Percentiles rank a stretch among this genome's conserved stretches.
These are phyloP conservation scores for Venustoraphidia nigricollis DNA, from an alignment of 2,888 invertebrate genomes.

Conservation along the genomic window DNA sequence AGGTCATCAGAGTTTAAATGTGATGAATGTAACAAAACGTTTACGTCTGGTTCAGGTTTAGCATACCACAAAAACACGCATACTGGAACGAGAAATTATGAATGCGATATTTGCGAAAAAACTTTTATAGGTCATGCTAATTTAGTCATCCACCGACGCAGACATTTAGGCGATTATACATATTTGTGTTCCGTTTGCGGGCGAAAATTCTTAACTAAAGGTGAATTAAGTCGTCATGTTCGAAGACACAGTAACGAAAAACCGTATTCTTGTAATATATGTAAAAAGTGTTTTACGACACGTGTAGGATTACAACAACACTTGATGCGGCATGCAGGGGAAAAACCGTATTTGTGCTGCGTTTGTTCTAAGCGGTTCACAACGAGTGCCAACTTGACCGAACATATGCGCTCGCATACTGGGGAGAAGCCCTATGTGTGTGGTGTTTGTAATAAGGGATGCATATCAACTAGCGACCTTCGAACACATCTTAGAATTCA, in stretches of 20 bases:
- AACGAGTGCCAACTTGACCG: conserved; percentile 9
- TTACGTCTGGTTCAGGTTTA: conserved; percentile 22
- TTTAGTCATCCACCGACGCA: conserved; percentile 37
- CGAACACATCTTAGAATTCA: conserved; percentile 10
- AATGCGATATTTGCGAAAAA: conserved; percentile 42
- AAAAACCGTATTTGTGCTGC: conserved; percentile 9
- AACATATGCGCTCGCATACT: conserved; percentile 10
- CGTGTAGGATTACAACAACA: conserved; percentile 10
- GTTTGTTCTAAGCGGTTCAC: conserved; percentile 10
- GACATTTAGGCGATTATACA: conserved; percentile 33
- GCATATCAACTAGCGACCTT: conserved; percentile 10
- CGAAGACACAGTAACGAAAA: conserved; percentile 9
- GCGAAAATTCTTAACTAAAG: conserved; percentile 18
- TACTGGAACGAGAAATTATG: conserved; percentile 35
- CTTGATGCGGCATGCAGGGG: conserved; percentile 9
- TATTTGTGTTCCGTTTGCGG: conserved; percentile 21
- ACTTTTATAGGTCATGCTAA: conserved; percentile 43
- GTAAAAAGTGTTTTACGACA: conserved; percentile 9
- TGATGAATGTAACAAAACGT: conserved; percentile 22
- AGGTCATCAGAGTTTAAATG: conserved; percentile 13
- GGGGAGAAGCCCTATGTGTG: conserved; percentile 9
- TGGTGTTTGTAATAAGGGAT: conserved; percentile 9
- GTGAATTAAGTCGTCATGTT: conserved; percentile 8
- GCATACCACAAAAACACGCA: conserved; percentile 34
- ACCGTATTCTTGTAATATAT: conserved; percentile 9